phyloP scores from a whole-genome alignment of 2,888 invertebrate genomes.

The Malacosoma neustria region DNA sequence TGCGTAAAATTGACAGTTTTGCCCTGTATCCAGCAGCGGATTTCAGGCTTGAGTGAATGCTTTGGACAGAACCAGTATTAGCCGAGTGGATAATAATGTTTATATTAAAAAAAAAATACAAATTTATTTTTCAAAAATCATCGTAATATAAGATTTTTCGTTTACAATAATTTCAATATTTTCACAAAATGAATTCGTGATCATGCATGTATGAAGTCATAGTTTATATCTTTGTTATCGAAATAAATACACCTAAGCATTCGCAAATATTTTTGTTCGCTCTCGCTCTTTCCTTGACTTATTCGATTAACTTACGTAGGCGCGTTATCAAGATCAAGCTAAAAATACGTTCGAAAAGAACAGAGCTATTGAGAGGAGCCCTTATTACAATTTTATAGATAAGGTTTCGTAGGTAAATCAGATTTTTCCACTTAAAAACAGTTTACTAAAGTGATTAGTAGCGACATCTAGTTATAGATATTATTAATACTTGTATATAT shows the following conservation, averaged over 20 bases:
- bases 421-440: not conserved
- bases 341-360: not conserved
- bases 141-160: no score
- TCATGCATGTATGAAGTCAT: not conserved
- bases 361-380: not conserved
- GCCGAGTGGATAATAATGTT: no score
- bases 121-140: no score
- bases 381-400: not conserved
- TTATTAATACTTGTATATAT: not conserved
- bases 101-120: no score
- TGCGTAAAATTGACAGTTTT: no score
- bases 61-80: no score
- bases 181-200: not conserved
- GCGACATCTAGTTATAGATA: constrained; percentile 31
- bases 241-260: not conserved
- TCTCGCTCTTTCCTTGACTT: not conserved
- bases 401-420: not conserved
- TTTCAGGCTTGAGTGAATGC: no score
- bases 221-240: not conserved
- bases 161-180: not conserved
- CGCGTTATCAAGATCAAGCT: not conserved
- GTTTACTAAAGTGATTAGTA: not conserved
- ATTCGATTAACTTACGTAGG: not conserved
- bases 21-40: no score
- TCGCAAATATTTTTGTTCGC: not conserved